Evolutionary conservation across 2,888 invertebrate genomes (phyloP).

Genomic region (Griposia aprilina): DNA sequence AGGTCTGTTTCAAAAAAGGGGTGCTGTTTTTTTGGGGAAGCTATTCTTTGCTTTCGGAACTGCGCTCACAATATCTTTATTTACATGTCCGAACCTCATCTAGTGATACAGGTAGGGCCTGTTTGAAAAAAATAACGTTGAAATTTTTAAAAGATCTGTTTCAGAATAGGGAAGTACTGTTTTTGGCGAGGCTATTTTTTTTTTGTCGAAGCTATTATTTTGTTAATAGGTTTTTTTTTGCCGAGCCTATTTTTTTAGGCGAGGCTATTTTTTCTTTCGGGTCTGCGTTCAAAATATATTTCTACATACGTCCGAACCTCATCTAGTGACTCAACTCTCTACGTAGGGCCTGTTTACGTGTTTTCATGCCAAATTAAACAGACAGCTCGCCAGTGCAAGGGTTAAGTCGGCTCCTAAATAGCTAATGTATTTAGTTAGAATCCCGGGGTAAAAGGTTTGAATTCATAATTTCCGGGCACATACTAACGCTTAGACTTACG

Average conservation of each 20-base stretch:
- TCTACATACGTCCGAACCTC: neutral
- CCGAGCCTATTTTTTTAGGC: no score
- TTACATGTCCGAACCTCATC: slow-evolving; percentile 35
- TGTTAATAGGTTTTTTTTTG: no score
- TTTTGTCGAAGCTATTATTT: no score
- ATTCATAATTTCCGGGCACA: slow-evolving; percentile 77
- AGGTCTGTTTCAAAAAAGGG: neutral
- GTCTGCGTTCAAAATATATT: slow-evolving; percentile 2
- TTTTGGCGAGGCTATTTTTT: no score
- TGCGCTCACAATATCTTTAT: neutral
- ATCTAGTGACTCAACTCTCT: slow-evolving; percentile 57
- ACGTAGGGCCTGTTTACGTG: slow-evolving; percentile 75
- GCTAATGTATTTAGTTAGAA: slow-evolving; percentile 82
- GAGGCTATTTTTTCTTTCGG: no score
- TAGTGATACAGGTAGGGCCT: slow-evolving; percentile 58
- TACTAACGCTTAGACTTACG: slow-evolving; percentile 59
- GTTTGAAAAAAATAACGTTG: slow-evolving; percentile 58
- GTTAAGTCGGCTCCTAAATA: slow-evolving; percentile 80
- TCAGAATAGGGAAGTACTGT: neutral
- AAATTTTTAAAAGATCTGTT: neutral
- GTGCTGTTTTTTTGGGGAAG: no score
- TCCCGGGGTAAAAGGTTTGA: slow-evolving; percentile 77
- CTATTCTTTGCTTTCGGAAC: neutral
- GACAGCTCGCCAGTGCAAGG: slow-evolving; percentile 73
- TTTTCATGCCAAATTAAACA: slow-evolving; percentile 85